Base-by-base conservation (phyloP, 1,140 invertebrate genomes). In the Drosophila baimaii region DNA sequence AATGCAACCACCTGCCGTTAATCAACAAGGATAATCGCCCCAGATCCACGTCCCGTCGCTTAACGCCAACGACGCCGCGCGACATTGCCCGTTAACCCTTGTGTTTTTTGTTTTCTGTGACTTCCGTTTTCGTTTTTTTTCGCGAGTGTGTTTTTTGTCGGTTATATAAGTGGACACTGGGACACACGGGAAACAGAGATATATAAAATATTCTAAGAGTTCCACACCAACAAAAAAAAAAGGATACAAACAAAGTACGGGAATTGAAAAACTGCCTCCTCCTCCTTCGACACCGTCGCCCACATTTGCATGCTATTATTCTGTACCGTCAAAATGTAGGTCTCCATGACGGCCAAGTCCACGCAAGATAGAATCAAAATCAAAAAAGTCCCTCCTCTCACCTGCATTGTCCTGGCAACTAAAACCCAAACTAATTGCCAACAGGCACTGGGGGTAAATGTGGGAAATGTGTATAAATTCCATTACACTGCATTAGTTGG, bases 1-100 rank as follows among this genome's bases (percentile, higher is more conserved):
- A 69, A 69, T 44, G 46, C 62, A 69, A 69, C 65, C 65, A 66
- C 65, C 62, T 66, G 65, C 65, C 46, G 65, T 69, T 52, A 66
- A 69, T 69, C 62, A 23, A 23, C 19, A 43, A 31, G 65, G 46
- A 43, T 52, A 69, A 33, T 68, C 33, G 35, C 31, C 13, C 13
- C 31, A 54, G 25, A 23, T 2, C 43, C 44, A 29, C 41, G 17
- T 37, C 13, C 7, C 23, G 15, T 25, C 35, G 13, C 15, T 29
- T 46, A 19, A 13, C 35, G 43, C 15, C 13, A 13, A n/a, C 27
- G 31, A 2, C 41, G 25, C 35, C 15, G 29, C 21, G 25, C 35
- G 19, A 39, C 21, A 25, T 29, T 4, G n/a, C 17, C 27, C 5
- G 21, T 19, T 44, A 33, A 33, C 13, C 33, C 12, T n/a, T n/a